Conservation (phyloP, 2,888 invertebrate species). For the Darwinula stevensoni region DNA sequence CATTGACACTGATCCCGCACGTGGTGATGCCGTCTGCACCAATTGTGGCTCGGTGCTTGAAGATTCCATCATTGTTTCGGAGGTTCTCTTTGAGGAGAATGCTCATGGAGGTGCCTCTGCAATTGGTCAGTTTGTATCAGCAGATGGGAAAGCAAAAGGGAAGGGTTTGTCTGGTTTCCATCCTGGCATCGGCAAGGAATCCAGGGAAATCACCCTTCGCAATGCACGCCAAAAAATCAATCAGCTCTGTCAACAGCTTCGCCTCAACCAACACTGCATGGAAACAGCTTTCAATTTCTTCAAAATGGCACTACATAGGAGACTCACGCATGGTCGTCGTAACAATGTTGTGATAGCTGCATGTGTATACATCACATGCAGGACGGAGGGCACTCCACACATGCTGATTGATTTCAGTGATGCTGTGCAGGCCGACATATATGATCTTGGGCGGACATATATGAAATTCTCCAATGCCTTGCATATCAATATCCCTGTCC, state of each 20-base stretch:
- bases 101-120: conserved; percentile 58
- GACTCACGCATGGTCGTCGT: conserved; percentile 67
- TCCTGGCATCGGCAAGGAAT: conserved; percentile 37
- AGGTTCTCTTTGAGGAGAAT: conserved; percentile 82
- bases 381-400: conserved; percentile 81
- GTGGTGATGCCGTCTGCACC: conserved; percentile 86
- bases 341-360: conserved; percentile 77
- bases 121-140: conserved; percentile 74
- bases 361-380: conserved; percentile 86
- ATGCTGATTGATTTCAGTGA: conserved; percentile 90
- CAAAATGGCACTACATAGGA: conserved; percentile 53
- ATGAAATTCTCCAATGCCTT: conserved; percentile 58
- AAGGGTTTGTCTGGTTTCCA: conserved; percentile 11
- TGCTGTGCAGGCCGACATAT: conserved; percentile 84
- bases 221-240: conserved; percentile 64
- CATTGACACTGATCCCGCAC: conserved; percentile 72
- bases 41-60: conserved; percentile 86
- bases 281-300: conserved; percentile 82
- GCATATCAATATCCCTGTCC: conserved; percentile 61
- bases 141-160: conserved; percentile 58
- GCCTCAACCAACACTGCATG: conserved; percentile 60
- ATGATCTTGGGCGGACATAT: conserved; percentile 75
- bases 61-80: conserved; percentile 82
- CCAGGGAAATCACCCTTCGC: conserved; percentile 62
- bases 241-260: conserved; percentile 52